Base-by-base conservation (phyloP, 1,140 invertebrate genomes). In the Pomacea maculata region DNA sequence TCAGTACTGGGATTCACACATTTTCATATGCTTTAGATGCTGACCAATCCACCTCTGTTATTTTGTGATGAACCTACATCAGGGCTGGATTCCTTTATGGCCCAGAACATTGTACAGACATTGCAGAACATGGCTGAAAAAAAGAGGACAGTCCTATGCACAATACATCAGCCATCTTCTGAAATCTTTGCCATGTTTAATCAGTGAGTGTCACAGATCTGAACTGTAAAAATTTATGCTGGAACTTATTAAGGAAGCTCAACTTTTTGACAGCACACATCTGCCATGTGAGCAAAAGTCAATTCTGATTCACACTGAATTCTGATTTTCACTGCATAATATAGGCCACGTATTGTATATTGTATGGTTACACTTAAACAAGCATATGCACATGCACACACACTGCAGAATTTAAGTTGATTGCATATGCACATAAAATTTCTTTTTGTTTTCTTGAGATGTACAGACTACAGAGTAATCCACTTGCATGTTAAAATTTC, bases 41-140 rank as follows among this genome's bases (percentile, higher is more conserved):
- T 99, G 34, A 99, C 97, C 0, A 95, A 99, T 92, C 98, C 98
- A 5, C 95, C 96, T 3, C 91, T 99, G 63, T 94, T 99, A 93
- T 97, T 99, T 88, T 99, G 97, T 90, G 98, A 99, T 89, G 98
- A 99, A 89, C 97, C 98, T 3, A 99, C 98, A 0, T 98, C 93
- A 45, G 93, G 98, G 94, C 90, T 99, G 70, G 98, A 99, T 90
- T 96, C 97, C 0, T 97, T 94, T 86, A 98, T 97, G 87, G 97
- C 97, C 0, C 94, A 95, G 84, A 98, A 96, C 89, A 96, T 99
- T 25, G 94, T 99, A 21, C 95, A 87, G 95, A 88, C 86, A 21
- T 96, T 83, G 90, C 81, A 96, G 86, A 85, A 82, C 17, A 83
- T 93, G 91, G 95, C 97, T 0, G 91, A 93, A 57, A 95, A 94